Percentiles rank a stretch among this genome's conserved stretches.
Evolutionary conservation across 2,113 vertebrate species (phyloP).

Genomic region (Calyptomena viridis): DNA sequence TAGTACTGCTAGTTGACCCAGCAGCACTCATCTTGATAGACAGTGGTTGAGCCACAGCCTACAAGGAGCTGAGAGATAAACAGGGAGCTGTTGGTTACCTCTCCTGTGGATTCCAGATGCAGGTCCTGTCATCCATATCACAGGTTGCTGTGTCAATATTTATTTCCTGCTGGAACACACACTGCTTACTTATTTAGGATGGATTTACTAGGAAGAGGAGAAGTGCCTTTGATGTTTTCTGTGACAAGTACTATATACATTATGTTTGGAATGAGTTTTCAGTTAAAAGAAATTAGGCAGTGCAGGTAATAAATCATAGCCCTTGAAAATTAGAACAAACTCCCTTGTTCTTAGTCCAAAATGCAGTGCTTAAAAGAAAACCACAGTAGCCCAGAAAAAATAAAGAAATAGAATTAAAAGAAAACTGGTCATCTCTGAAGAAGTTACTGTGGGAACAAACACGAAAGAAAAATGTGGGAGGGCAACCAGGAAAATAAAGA

Average conservation of each 20-base stretch:
- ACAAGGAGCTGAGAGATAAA: not conserved
- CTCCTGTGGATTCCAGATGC: not conserved
- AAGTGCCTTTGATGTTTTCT: not conserved
- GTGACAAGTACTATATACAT: not conserved
- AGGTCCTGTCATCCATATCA: not conserved
- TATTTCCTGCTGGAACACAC: not conserved
- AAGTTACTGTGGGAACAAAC: not conserved
- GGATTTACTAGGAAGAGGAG: not conserved
- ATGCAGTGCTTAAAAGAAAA: not conserved
- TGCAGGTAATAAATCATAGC: constrained; percentile 34
- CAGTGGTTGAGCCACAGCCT: not conserved
- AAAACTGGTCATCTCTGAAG: not conserved
- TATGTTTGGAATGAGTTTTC: not conserved
- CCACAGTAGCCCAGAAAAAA: not conserved
- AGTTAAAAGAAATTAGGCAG: constrained; percentile 15
- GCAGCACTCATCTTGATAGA: not conserved
- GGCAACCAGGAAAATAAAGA: not conserved
- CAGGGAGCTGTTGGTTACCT: not conserved
- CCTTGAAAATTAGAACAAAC: not conserved
- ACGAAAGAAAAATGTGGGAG: not conserved
- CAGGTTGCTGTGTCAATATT: not conserved
- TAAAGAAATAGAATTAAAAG: not conserved
- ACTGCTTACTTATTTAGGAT: not conserved
- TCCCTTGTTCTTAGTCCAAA: constrained; percentile 22
- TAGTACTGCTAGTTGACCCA: not conserved